phyloP scores from a whole-genome alignment of 2,888 invertebrate species.

The Limnephilus marmoratus region DNA sequence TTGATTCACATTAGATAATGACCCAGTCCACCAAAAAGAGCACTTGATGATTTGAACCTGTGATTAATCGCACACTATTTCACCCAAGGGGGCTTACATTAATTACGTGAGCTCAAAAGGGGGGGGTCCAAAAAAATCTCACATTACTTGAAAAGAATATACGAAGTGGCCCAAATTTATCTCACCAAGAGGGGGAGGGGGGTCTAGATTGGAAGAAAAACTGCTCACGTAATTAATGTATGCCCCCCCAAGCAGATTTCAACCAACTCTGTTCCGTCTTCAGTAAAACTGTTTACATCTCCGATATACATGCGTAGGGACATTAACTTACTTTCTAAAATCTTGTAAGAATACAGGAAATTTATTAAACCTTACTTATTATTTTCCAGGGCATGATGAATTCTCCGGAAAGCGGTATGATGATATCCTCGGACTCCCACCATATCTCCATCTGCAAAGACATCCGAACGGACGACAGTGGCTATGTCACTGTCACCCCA shows the following conservation, averaged over 20 bases:
- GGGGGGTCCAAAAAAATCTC: too few species aligned
- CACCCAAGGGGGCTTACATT: too few species aligned
- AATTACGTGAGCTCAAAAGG: too few species aligned
- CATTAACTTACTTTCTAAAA: not conserved
- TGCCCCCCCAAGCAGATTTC: not conserved
- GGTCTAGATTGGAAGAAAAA: too few species aligned
- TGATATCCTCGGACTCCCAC: conserved; percentile 6
- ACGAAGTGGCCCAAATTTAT: too few species aligned
- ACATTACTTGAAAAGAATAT: too few species aligned
- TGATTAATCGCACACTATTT: not conserved
- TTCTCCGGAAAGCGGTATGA: conserved; percentile 53
- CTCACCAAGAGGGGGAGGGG: too few species aligned
- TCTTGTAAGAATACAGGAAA: not conserved
- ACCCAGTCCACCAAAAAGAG: too few species aligned
- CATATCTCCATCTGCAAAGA: conserved; percentile 38
- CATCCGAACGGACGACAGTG: conserved; percentile 61
- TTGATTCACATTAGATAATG: too few species aligned
- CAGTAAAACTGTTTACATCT: not conserved
- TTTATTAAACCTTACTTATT: not conserved
- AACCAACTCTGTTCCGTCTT: not conserved
- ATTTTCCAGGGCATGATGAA: conserved; percentile 56
- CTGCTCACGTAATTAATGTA: too few species aligned
- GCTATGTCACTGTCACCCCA: conserved; percentile 64
- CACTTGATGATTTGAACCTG: too few species aligned
- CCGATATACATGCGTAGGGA: too few species aligned